Percentiles rank a stretch among this genome's conserved stretches.
These are phyloP conservation scores for Cichlasoma orientale DNA, from an alignment of 2,797 vertebrate species.

Conservation along the genomic window DNA sequence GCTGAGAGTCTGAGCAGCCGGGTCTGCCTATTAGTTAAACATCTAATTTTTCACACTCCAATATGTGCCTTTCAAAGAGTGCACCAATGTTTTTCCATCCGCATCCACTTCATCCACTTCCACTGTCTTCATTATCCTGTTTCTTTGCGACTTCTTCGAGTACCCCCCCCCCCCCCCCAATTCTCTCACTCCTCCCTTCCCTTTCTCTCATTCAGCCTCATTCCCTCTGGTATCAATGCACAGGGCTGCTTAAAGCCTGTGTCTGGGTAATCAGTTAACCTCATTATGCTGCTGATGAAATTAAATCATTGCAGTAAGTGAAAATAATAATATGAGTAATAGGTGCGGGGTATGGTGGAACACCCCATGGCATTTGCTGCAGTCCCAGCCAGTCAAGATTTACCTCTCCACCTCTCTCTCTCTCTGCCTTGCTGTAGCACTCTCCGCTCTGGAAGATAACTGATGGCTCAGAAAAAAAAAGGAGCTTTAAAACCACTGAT, in stretches of 20 bases:
- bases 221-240: constrained; percentile 64
- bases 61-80: constrained; percentile 1
- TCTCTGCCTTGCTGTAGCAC: constrained; percentile 6
- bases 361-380: constrained; percentile 56
- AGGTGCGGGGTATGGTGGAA: constrained; percentile 53
- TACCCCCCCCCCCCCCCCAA: no score
- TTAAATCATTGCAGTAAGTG: constrained; percentile 82
- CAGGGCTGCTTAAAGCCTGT: constrained; percentile 65
- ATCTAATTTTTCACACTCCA: constrained; percentile 35
- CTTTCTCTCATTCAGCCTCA: constrained; percentile 10
- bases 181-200: background rate
- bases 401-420: constrained; percentile 14
- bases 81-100: background rate
- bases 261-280: constrained; percentile 80
- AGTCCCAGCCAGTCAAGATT: constrained; percentile 43
- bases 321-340: constrained; percentile 82
- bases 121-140: constrained; percentile 11
- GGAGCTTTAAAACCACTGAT: constrained; percentile 29
- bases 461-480: constrained; percentile 28
- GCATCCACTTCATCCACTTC: background rate
- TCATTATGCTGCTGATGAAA: constrained; percentile 81
- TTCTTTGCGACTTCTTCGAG: background rate
- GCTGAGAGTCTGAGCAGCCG: constrained; percentile 43
- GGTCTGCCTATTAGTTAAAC: constrained; percentile 55
- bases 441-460: constrained; percentile 31